A percentile compares a stretch with the other conserved stretches of the same genome.
These are phyloP conservation scores for Scaptomyza tumidula DNA, from an alignment of 2,888 invertebrate species.

Conservation along the genomic window DNA sequence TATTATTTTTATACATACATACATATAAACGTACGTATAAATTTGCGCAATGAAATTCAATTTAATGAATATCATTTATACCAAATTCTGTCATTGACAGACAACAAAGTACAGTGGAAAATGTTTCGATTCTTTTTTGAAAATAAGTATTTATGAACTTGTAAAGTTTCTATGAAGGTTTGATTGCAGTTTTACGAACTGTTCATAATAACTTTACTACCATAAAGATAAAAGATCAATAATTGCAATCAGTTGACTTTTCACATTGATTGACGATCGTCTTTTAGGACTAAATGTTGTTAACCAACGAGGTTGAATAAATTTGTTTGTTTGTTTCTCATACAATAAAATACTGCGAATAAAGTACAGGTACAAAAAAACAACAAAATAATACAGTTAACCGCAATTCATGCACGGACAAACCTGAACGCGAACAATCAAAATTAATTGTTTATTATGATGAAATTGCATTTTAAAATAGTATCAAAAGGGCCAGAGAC, in stretches of 20 bases:
- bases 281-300: too few relatives aligned
- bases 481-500: not conserved
- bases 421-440: not conserved
- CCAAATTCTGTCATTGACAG: constrained; percentile 24
- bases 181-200: too few relatives aligned
- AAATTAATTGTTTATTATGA: not conserved
- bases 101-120: constrained; percentile 15
- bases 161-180: too few relatives aligned
- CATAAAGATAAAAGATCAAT: too few relatives aligned
- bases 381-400: not conserved
- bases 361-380: too few relatives aligned
- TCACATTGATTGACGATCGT: too few relatives aligned
- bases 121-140: not conserved
- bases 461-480: not conserved
- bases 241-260: too few relatives aligned
- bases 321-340: too few relatives aligned
- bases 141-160: too few relatives aligned
- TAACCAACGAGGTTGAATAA: too few relatives aligned
- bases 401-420: not conserved
- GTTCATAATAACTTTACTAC: too few relatives aligned
- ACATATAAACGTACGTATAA: not conserved
- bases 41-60: constrained; percentile 36
- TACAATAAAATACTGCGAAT: too few relatives aligned
- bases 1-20: constrained; percentile 47
- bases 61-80: constrained; percentile 65